These are phyloP conservation scores for Pseudomyrmex cubaensis DNA, from an alignment of 1,140 invertebrate genomes.

Conservation along the genomic window DNA sequence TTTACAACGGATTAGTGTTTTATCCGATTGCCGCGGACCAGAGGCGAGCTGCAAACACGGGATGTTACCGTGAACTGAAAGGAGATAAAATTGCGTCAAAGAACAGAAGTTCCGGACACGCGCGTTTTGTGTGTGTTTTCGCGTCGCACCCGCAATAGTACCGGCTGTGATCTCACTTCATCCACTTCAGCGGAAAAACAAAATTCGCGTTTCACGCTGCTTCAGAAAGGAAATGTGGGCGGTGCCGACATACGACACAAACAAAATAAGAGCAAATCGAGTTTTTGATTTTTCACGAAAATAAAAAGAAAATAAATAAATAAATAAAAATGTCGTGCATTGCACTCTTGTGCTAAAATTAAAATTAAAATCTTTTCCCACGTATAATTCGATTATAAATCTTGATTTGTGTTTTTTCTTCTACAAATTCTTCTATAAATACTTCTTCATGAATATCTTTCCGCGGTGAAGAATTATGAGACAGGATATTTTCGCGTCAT, in stretches of 20 bases:
- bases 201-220: constrained; percentile 11
- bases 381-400: neutral
- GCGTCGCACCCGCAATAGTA: neutral
- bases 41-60: constrained; percentile 2
- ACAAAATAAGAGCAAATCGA: neutral
- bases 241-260: neutral
- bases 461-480: constrained; percentile 14
- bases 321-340: neutral
- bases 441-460: neutral
- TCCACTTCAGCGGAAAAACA: constrained; percentile 28
- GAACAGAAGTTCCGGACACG: constrained; percentile 19
- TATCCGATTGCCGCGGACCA: constrained; percentile 23
- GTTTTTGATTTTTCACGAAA: constrained; percentile 3
- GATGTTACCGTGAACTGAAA: neutral
- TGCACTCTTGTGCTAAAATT: too few relatives aligned
- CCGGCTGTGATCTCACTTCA: constrained; percentile 36
- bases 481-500: neutral
- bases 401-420: neutral
- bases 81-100: constrained; percentile 28
- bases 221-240: constrained; percentile 38
- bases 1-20: constrained; percentile 65
- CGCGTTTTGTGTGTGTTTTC: constrained; percentile 4
- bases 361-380: too few relatives aligned
- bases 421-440: too few relatives aligned
- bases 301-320: too few relatives aligned